A percentile compares a stretch with the other conserved stretches of the same genome.
Conservation (phyloP, 2,888 invertebrate species). For the Diarsia rubi region DNA sequence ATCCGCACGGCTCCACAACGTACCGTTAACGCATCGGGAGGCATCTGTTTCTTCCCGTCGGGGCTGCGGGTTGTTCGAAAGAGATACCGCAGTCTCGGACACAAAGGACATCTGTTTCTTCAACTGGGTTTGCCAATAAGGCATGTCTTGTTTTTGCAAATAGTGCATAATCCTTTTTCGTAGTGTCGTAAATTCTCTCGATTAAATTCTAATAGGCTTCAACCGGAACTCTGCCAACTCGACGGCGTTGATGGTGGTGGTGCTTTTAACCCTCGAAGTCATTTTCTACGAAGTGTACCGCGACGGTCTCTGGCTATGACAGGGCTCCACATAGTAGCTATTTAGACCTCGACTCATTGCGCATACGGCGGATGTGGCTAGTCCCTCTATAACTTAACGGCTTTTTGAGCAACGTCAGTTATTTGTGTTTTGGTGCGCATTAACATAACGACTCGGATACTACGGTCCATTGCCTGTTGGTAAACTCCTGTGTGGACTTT, state of each 20-base stretch:
- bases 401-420: neutral
- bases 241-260: neutral
- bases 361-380: neutral
- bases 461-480: neutral
- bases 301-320: neutral
- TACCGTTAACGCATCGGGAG: neutral
- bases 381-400: neutral
- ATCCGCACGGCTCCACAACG: neutral
- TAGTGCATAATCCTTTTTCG: neutral
- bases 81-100: too few species aligned
- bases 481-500: neutral
- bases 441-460: neutral
- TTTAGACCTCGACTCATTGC: neutral
- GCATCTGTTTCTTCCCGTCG: too few species aligned
- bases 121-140: neutral
- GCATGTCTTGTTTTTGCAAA: neutral
- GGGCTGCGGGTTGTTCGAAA: too few species aligned
- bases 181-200: neutral
- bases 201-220: neutral
- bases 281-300: neutral
- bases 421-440: slow-evolving; percentile 1
- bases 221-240: neutral
- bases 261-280: neutral
- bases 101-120: neutral
- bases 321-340: neutral